Conservation (phyloP, 2,113 vertebrate genomes). For the Zosterops lateralis region DNA sequence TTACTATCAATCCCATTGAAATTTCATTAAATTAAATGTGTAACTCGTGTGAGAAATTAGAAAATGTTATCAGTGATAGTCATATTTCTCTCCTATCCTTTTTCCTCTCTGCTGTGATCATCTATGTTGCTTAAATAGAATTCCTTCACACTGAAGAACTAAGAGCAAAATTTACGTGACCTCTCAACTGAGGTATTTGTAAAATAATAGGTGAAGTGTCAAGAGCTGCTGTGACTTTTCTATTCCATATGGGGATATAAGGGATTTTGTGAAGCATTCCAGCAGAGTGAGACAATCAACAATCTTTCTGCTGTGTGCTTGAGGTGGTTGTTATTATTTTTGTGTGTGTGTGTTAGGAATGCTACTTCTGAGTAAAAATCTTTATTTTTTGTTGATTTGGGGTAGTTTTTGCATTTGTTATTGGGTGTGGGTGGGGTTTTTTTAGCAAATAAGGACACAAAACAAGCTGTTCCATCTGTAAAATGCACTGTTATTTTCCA, state of each 20-base stretch:
- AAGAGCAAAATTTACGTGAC: neutral
- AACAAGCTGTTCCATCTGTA: slow-evolving; percentile 8
- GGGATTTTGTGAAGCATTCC: slow-evolving; percentile 46
- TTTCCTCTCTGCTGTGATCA: neutral
- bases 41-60: neutral
- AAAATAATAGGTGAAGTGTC: slow-evolving; percentile 31
- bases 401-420: neutral
- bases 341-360: neutral
- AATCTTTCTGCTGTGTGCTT: neutral
- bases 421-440: neutral
- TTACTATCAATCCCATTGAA: neutral
- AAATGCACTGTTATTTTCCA: neutral
- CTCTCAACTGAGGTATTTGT: slow-evolving; percentile 5
- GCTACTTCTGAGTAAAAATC: neutral
- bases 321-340: neutral
- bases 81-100: neutral
- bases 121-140: neutral
- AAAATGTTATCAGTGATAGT: neutral
- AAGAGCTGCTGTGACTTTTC: slow-evolving; percentile 7
- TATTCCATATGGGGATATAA: slow-evolving; percentile 3
- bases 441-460: neutral
- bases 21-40: neutral
- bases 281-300: slow-evolving; percentile 1
- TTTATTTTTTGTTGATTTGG: neutral
- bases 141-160: neutral